A percentile compares a stretch with the other conserved stretches of the same genome.
Conservation (phyloP, 1,140 invertebrate genomes). For the Leptinotarsa undecemlineata region DNA sequence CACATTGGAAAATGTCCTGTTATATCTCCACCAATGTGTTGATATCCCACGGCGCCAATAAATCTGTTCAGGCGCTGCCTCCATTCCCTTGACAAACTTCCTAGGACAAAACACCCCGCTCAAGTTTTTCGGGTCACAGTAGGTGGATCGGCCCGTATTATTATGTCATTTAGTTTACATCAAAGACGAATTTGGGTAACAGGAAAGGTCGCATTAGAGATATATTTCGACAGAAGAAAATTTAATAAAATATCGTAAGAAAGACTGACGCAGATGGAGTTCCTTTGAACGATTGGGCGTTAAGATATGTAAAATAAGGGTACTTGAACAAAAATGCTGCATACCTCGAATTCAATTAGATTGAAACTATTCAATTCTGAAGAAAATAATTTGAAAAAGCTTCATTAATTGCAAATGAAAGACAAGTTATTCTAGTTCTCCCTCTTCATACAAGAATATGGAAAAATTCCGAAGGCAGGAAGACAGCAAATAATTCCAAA, state of each 20-base stretch:
- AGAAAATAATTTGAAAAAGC: no score
- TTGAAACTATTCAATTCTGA: no score
- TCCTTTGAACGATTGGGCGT: no score
- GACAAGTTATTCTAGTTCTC: no score
- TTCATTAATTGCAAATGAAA: no score
- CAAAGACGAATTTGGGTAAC: slow-evolving; percentile 7
- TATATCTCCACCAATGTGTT: neutral
- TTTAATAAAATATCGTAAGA: neutral
- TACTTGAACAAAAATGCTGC: no score
- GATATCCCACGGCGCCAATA: neutral
- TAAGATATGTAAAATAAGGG: no score
- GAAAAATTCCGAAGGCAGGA: no score
- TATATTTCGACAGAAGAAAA: neutral
- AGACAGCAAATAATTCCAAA: no score
- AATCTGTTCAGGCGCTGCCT: slow-evolving; percentile 4
- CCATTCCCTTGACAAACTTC: slow-evolving; percentile 10
- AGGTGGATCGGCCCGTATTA: slow-evolving; percentile 14
- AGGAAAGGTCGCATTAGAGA: neutral
- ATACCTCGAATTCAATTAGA: no score
- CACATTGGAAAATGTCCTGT: no score
- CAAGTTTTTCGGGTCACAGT: slow-evolving; percentile 10
- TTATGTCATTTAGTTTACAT: slow-evolving; percentile 20
- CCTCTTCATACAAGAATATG: no score
- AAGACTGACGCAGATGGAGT: neutral
- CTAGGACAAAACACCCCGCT: neutral